Evolutionary conservation across 2,113 vertebrate genomes (phyloP), one percentile per base, ranked within the genome.

Genomic region (Psittacara wagleri): DNA sequence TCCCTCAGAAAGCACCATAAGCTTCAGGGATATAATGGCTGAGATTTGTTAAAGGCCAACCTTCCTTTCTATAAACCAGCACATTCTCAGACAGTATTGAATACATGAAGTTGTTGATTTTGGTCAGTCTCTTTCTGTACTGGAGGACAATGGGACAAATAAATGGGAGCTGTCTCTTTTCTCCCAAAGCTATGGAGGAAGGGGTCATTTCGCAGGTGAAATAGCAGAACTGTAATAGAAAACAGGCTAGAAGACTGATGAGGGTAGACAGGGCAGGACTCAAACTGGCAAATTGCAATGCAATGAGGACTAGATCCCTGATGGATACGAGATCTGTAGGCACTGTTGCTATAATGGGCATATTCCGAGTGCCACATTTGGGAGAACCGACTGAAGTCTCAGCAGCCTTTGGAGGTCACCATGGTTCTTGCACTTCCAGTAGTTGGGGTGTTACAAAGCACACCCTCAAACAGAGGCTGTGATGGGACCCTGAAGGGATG

Each of bases 391-490:
- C 31, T 29, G 61, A 46, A 78, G 2, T 43, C 46, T 22, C 69
- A 4, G 51, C 39, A 46, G 13, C 0, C 75, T 89, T 37, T n/a
- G 25, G 43, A 76, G 23, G 29, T 28, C 28, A 5, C 39, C 62
- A 16, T 67, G n/a, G 10, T 51, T 68, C 62, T 63, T 10, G 5
- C 23, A 11, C 28, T 54, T 54, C 25, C 7, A 15, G 39, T 35
- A 54, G 11, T 0, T 63, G 78, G 20, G 19, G 13, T 0, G 0
- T 72, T 72, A 23, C n/a, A 75, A 54, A 62, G 19, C 37, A 75
- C 10, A 48, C 3, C 41, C 31, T 67, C 48, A 51, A 55, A 44
- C 8, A 70, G 29, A 54, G 66, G 12, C 28, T 31, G 33, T 7
- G 8, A 29, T 44, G 6, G 6, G 54, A 66, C 46, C 24, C 49